A percentile compares a stretch with the other conserved stretches of the same genome.
These are phyloP conservation scores for Cyphomyrus discorhynchus DNA, from an alignment of 2,113 vertebrate species.

Conservation along the genomic window DNA sequence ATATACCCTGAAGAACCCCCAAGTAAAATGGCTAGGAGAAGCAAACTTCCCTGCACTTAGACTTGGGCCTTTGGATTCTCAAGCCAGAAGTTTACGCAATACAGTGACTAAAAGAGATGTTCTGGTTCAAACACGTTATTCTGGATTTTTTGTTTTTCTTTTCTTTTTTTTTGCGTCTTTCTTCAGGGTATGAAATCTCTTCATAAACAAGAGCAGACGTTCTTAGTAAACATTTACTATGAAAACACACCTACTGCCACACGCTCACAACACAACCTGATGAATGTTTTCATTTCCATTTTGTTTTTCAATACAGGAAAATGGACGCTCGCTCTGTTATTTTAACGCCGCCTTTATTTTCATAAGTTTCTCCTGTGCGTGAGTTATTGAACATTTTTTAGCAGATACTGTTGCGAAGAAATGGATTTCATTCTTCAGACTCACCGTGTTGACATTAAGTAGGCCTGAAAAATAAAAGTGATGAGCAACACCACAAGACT, in stretches of 20 bases:
- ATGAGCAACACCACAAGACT: background rate
- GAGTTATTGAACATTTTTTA: background rate
- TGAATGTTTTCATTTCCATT: background rate
- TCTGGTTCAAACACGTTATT: conserved; percentile 20
- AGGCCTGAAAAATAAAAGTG: background rate
- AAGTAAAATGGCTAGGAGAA: background rate
- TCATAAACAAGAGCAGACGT: background rate
- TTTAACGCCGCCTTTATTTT: background rate
- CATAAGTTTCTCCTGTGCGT: background rate
- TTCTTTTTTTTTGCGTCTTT: background rate
- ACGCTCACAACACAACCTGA: background rate
- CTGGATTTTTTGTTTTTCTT: background rate
- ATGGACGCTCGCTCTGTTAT: background rate
- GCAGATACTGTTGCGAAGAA: background rate
- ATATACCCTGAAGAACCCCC: background rate
- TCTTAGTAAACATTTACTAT: background rate
- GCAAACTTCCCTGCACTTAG: background rate
- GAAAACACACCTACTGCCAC: background rate
- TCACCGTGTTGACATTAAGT: background rate
- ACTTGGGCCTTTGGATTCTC: background rate
- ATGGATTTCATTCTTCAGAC: background rate
- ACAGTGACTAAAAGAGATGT: background rate
- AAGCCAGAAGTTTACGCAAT: background rate
- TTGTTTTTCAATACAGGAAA: background rate
- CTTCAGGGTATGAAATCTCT: conserved; percentile 11